Evolutionary conservation across 2,888 invertebrate genomes (phyloP), one percentile per base, ranked within the genome.

Genomic region (Melanostoma mellinum): DNA sequence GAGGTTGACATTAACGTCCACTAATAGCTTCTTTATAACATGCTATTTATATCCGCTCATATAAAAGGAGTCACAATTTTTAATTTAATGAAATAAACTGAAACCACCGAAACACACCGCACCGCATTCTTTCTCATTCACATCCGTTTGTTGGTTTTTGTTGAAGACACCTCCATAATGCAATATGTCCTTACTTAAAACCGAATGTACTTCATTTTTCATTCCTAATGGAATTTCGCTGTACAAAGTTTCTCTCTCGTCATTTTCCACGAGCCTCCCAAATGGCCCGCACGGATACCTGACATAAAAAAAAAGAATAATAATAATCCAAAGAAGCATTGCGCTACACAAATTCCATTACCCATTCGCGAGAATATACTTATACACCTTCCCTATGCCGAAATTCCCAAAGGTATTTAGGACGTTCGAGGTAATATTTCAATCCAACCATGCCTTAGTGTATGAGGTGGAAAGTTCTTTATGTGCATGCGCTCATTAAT

Each of bases 141-240:
- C 20, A 20, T 20, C 20, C 20, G 20, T 20, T 20, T 20, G 20
- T 20, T 20, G 20, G 20, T 20, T 20, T 20, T 20, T 20, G 20
- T 20, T 20, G 3, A 46, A 46, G 3, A 10, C n/a, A 3, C 10
- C 44, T 4, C 44, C 10, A 46, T 4, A 38, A 50, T 63, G 30
- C 32, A 50, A 48, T 63, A 63, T 63, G 9, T 50, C 38, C 38
- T 63, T 35, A 63, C 36, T 63, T 6, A 46, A 4, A 38, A 50
- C 48, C 48, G 50, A 36, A 3, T 63, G 10, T 72, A 65, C 50
- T 55, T 53, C 65, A 74, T 67, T 74, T 74, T 77, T 78, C 74
- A 78, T 74, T 71, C 53, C 71, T 84, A 84, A 84, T 84, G 84
- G 84, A 75, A 44, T 75, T 78, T 84, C 38, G 60, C 44, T 75